Base-by-base conservation (phyloP, 2,888 invertebrate genomes). In the Meiosimyza decipiens region DNA sequence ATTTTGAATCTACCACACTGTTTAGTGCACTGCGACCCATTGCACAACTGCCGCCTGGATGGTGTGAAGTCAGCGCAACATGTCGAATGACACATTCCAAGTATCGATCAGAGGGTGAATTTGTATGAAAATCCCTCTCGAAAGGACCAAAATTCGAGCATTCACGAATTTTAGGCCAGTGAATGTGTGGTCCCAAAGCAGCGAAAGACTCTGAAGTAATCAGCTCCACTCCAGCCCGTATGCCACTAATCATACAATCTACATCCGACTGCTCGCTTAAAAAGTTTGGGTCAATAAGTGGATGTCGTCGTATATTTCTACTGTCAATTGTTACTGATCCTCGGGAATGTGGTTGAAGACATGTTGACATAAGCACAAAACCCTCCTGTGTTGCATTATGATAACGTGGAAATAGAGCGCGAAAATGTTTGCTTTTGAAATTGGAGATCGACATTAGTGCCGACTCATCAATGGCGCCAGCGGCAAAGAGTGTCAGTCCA, bases 41-140 rank as follows among this genome's bases (percentile, higher is more conserved):
- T 51, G 91, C 90, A 81, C 94, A 93, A 0, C 93, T 94, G 13
- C 95, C 95, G 0, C 91, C 93, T 0, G 92, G 92, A 84, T 96
- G 96, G 83, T 96, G 94, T 0, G 93, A 92, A 1, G 93, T 90
- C 33, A 93, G 88, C 0, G 90, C 91, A 11, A 90, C 89, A 51
- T 90, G 90, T 71, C 92, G 88, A 72, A 92, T 86, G 16, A 92
- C 82, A 80, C 93, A 93, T 77, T 91, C 91, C 63, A 93, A 80
- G 80, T 90, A 93, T 6, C 87, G 87, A 71, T 90, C 88, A 6
- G 88, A 88, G 9, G 87, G 87, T 6, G 78, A 74, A 74, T 85
- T 81, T 16, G 78, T 76, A 3, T 76, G 9, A 50, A 85, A 84
- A 72, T 88, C 87, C 57, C 88, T 88, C 82, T 88, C 88, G 59